Evolutionary conservation across 2,113 vertebrate species (phyloP).

Genomic region (Corydoras sp.): DNA sequence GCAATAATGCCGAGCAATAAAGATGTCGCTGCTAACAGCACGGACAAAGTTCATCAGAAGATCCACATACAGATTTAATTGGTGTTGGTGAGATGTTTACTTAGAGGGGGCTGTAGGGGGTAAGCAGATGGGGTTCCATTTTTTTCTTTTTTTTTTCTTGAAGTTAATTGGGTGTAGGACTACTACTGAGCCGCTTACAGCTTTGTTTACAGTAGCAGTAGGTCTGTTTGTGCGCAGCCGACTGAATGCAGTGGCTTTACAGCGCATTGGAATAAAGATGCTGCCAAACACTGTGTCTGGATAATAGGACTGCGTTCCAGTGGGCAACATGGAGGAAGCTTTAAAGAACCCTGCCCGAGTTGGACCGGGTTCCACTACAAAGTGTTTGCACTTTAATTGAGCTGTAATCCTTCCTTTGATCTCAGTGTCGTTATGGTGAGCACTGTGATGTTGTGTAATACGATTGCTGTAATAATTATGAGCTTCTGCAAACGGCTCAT

Average conservation of each 20-base stretch:
- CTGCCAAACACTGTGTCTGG: constrained; percentile 17
- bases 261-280: constrained; percentile 19
- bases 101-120: background rate
- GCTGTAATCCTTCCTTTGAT: constrained; percentile 8
- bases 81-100: constrained; percentile 1
- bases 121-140: background rate
- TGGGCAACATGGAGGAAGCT: constrained; percentile 21
- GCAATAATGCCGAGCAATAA: background rate
- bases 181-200: constrained; percentile 3
- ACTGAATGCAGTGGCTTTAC: background rate
- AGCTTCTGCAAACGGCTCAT: no score
- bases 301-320: constrained; percentile 33
- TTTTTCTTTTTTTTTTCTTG: constrained; percentile 16
- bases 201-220: constrained; percentile 18
- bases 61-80: constrained; percentile 4
- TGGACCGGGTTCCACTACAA: constrained; percentile 7
- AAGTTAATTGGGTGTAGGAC: constrained; percentile 34
- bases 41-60: constrained; percentile 1
- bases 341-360: constrained; percentile 11
- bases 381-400: constrained; percentile 16
- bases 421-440: background rate
- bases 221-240: constrained; percentile 15
- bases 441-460: background rate
- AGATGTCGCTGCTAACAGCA: background rate
- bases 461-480: background rate